A percentile compares a stretch with the other conserved stretches of the same genome.
Evolutionary conservation across 2,888 invertebrate genomes (phyloP).

Genomic region (Spisula solida): DNA sequence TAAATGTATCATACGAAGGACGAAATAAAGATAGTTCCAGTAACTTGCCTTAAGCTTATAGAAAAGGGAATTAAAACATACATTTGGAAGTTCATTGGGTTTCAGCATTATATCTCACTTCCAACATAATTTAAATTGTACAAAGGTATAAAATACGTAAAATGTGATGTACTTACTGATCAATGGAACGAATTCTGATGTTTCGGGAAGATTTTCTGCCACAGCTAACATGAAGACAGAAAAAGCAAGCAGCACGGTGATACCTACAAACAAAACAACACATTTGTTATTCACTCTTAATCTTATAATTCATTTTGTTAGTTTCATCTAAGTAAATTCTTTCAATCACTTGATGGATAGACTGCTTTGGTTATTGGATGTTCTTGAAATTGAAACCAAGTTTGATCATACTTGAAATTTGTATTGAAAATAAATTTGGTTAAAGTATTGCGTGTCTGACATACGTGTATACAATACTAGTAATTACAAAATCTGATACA

Average conservation of each 20-base stretch:
- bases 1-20: too few relatives aligned
- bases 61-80: too few relatives aligned
- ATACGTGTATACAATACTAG: neutral
- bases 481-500: too few relatives aligned
- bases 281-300: neutral
- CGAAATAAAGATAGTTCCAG: too few relatives aligned
- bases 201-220: constrained; percentile 90
- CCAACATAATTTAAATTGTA: too few relatives aligned
- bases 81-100: too few relatives aligned
- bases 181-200: constrained; percentile 89
- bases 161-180: constrained; percentile 87
- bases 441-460: neutral
- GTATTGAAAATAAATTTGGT: neutral
- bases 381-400: neutral
- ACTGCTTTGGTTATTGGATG: neutral
- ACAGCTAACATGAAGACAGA: constrained; percentile 90
- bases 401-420: neutral
- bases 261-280: constrained; percentile 79
- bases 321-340: neutral
- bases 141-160: too few relatives aligned
- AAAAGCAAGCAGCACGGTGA: constrained; percentile 89
- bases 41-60: too few relatives aligned
- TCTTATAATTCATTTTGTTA: neutral
- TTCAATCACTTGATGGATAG: neutral
- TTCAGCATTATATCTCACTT: too few relatives aligned